Conservation (phyloP, 2,888 invertebrate genomes). For the Drosophila nigritarsus region DNA sequence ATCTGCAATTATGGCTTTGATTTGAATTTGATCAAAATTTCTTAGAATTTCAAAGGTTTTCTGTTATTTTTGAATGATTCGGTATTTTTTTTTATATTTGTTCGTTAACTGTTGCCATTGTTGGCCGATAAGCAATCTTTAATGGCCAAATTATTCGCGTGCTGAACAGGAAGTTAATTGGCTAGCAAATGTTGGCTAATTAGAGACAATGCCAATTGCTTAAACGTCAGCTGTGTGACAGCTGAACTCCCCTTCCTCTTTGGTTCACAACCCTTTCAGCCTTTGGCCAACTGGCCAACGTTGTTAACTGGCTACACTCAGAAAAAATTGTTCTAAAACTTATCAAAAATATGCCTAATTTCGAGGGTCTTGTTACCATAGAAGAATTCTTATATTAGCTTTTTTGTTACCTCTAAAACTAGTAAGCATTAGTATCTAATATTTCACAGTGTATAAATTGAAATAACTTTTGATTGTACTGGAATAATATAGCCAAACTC, state of each 20-base stretch:
- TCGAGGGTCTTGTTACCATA: background rate
- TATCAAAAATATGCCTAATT: background rate
- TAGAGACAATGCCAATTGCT: constrained; percentile 42
- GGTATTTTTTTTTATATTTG: too few species aligned
- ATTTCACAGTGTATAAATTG: too few species aligned
- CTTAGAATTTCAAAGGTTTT: too few species aligned
- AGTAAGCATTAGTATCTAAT: too few species aligned
- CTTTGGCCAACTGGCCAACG: constrained; percentile 5
- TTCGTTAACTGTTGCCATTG: background rate
- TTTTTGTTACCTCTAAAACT: background rate
- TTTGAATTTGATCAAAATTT: background rate
- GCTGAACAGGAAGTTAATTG: constrained; percentile 48
- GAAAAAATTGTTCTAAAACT: background rate
- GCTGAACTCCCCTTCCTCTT: background rate
- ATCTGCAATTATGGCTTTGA: background rate
- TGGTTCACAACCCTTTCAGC: background rate
- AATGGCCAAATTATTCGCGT: constrained; percentile 30
- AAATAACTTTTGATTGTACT: too few species aligned
- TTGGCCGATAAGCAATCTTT: constrained; percentile 7
- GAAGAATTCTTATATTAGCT: background rate
- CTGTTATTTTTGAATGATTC: too few species aligned
- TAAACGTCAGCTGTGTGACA: constrained; percentile 24
- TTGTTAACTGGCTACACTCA: constrained; percentile 4
- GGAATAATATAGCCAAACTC: too few species aligned
- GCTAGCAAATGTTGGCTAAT: constrained; percentile 46